phyloP scores from a whole-genome alignment of 2,113 vertebrate species.

The Polyodon spathula region DNA sequence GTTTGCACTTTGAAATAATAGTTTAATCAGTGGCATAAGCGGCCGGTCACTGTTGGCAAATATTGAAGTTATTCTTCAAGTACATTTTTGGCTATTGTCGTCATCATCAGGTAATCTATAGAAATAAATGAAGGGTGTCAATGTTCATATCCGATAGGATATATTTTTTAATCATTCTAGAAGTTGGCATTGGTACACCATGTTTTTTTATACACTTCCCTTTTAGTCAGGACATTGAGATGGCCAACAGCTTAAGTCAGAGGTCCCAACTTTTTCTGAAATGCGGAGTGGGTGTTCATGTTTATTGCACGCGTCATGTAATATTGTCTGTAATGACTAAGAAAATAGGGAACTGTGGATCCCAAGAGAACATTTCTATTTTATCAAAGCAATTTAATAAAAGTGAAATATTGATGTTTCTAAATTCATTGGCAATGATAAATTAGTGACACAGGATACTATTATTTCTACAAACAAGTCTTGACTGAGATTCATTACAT shows the following conservation, averaged over 20 bases:
- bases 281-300: conserved; percentile 12
- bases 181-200: conserved; percentile 7
- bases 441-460: too few species aligned
- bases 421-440: too few species aligned
- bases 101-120: background rate
- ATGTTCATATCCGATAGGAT: conserved; percentile 3
- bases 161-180: conserved; percentile 13
- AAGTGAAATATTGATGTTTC: too few species aligned
- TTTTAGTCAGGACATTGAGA: background rate
- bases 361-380: background rate
- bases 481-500: too few species aligned
- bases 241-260: background rate
- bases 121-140: conserved; percentile 9
- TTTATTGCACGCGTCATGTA: conserved; percentile 4
- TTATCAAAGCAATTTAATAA: background rate
- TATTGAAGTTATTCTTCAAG: too few species aligned
- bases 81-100: too few species aligned
- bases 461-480: too few species aligned
- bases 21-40: too few species aligned
- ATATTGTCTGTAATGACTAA: background rate
- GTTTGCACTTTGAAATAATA: too few species aligned
- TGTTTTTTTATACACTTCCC: conserved; percentile 4
- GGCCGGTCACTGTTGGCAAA: too few species aligned
- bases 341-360: background rate
- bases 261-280: background rate